Percentiles rank a stretch among this genome's conserved stretches.
These are phyloP conservation scores for Pao palembangensis DNA, from an alignment of 2,113 vertebrate species.

Conservation along the genomic window DNA sequence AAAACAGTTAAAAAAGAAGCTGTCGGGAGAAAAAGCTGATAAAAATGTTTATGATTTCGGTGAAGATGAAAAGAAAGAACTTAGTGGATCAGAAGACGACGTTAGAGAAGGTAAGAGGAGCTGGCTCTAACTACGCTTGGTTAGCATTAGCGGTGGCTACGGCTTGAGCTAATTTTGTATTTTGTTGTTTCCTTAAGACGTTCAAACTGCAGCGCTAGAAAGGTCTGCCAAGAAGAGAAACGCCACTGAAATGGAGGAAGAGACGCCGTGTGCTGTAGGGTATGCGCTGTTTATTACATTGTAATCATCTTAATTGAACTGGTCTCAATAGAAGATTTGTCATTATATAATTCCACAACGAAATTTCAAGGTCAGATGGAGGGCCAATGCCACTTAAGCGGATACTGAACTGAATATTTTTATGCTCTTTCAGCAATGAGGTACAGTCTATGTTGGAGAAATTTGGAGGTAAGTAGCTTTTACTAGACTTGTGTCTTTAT, in stretches of 20 bases:
- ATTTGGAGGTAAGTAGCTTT: conserved; percentile 81
- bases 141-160: background rate
- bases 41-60: conserved; percentile 58
- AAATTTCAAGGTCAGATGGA: no score
- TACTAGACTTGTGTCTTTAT: background rate
- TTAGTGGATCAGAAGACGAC: conserved; percentile 65
- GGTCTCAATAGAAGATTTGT: background rate
- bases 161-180: background rate
- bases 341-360: background rate
- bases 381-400: background rate
- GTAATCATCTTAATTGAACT: background rate
- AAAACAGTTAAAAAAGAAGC: conserved; percentile 59
- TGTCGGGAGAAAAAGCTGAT: conserved; percentile 18
- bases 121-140: background rate
- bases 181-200: background rate
- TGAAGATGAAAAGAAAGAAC: conserved; percentile 53
- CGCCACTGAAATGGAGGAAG: conserved; percentile 40
- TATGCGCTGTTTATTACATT: conserved; percentile 5
- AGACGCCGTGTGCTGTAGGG: conserved; percentile 15
- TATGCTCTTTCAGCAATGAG: conserved; percentile 70
- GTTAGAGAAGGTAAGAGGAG: conserved; percentile 35
- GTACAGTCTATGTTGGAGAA: conserved; percentile 89
- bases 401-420: background rate
- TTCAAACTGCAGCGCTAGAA: conserved; percentile 51
- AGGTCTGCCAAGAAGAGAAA: conserved; percentile 65